These are phyloP conservation scores for Stictocephala bisonia DNA, from an alignment of 2,888 invertebrate species.

Conservation along the genomic window DNA sequence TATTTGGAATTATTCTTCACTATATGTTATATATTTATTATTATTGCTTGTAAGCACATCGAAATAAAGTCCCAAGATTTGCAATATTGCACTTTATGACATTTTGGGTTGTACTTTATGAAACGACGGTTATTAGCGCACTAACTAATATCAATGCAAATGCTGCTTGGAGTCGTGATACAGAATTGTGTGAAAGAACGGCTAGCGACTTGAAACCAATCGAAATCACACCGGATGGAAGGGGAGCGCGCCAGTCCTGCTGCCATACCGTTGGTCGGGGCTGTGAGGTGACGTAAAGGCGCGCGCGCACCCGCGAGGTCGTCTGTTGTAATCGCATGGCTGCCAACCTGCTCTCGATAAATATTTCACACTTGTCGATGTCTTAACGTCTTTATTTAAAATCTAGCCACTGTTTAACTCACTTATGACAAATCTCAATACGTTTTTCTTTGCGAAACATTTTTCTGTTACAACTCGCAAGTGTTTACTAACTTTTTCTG, in stretches of 20 bases:
- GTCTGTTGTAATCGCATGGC: slow-evolving; percentile 30
- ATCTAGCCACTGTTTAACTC: no score
- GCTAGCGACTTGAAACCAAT: neutral
- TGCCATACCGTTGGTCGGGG: no score
- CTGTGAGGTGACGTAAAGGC: slow-evolving; percentile 1
- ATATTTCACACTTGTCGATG: slow-evolving; percentile 4
- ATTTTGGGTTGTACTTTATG: neutral
- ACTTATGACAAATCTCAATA: no score
- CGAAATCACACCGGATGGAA: neutral
- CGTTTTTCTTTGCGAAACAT: no score
- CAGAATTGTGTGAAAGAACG: neutral
- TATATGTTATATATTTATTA: no score
- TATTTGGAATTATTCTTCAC: no score
- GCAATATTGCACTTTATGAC: neutral
- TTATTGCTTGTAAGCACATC: no score
- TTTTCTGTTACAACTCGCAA: no score
- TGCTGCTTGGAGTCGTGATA: no score
- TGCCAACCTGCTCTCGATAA: slow-evolving; percentile 16
- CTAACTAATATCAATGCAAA: neutral
- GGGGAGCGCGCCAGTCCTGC: neutral
- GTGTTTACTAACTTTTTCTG: no score
- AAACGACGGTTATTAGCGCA: no score
- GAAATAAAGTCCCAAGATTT: neutral
- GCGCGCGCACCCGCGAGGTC: slow-evolving; percentile 30
- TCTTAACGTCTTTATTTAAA: no score